Conservation (phyloP, 2,888 invertebrate genomes). For the Nomada ferruginata region DNA sequence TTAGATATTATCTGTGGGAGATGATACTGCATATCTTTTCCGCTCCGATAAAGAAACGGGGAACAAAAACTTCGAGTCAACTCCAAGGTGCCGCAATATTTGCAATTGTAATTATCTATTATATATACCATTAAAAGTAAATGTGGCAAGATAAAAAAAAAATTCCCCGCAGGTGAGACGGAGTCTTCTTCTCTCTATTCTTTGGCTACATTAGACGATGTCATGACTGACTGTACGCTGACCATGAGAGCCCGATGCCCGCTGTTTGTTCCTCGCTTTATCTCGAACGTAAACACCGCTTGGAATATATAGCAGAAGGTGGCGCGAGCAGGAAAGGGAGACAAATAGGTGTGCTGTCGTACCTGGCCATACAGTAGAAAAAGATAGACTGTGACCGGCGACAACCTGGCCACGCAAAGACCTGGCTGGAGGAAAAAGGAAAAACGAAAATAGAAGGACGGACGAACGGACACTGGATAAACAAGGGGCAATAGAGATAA, state of each 20-base stretch:
- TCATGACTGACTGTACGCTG: slow-evolving; percentile 66
- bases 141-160: background rate
- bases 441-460: slow-evolving; percentile 70
- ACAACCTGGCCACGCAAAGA: slow-evolving; percentile 64
- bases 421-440: slow-evolving; percentile 63
- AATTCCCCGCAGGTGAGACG: background rate
- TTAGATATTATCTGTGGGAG: too few species aligned
- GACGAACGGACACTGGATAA: slow-evolving; percentile 80
- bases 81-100: too few species aligned
- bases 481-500: slow-evolving; percentile 83
- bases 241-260: slow-evolving; percentile 70
- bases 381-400: slow-evolving; percentile 46
- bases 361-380: slow-evolving; percentile 49
- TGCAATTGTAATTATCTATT: too few species aligned
- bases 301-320: slow-evolving; percentile 73
- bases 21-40: too few species aligned
- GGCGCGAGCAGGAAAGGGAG: slow-evolving; percentile 56
- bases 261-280: slow-evolving; percentile 82
- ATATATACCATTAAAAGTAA: background rate
- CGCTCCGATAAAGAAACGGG: too few species aligned
- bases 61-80: too few species aligned
- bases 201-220: slow-evolving; percentile 49
- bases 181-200: slow-evolving; percentile 41
- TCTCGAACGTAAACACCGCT: slow-evolving; percentile 81
- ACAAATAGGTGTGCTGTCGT: slow-evolving; percentile 57